phyloP scores from a whole-genome alignment of 1,140 invertebrate genomes.

The Spodoptera litura region DNA sequence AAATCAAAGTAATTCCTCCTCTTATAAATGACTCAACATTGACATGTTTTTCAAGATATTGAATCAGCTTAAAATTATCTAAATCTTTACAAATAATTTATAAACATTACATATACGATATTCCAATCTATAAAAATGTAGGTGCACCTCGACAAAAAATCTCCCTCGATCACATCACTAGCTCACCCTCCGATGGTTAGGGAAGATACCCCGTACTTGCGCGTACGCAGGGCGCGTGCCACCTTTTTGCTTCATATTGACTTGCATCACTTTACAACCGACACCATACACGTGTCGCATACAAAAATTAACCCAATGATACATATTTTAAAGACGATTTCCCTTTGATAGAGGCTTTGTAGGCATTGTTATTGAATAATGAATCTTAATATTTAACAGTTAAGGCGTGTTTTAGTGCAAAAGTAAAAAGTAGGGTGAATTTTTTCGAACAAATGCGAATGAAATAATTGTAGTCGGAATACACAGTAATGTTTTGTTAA shows the following conservation, averaged over 20 bases:
- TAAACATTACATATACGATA: no score
- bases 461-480: slow-evolving; percentile 81
- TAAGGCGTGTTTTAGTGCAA: slow-evolving; percentile 2
- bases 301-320: slow-evolving; percentile 49
- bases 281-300: slow-evolving; percentile 41
- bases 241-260: slow-evolving; percentile 79
- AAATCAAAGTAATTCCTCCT: no score
- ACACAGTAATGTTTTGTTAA: slow-evolving; percentile 83
- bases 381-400: background rate
- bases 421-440: slow-evolving; percentile 61
- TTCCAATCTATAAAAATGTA: no score
- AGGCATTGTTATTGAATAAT: background rate
- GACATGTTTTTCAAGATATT: no score
- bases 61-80: no score
- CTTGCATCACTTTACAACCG: slow-evolving; percentile 66
- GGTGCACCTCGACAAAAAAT: slow-evolving; percentile 37
- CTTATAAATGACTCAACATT: no score
- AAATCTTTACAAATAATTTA: no score
- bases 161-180: slow-evolving; percentile 60
- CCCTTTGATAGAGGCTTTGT: background rate
- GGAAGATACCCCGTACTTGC: slow-evolving; percentile 78
- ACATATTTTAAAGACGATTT: slow-evolving; percentile 27
- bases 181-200: slow-evolving; percentile 71
- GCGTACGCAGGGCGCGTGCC: slow-evolving; percentile 80
- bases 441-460: slow-evolving; percentile 67